phyloP scores from a whole-genome alignment of 2,113 vertebrate species.

The Procapra przewalskii region DNA sequence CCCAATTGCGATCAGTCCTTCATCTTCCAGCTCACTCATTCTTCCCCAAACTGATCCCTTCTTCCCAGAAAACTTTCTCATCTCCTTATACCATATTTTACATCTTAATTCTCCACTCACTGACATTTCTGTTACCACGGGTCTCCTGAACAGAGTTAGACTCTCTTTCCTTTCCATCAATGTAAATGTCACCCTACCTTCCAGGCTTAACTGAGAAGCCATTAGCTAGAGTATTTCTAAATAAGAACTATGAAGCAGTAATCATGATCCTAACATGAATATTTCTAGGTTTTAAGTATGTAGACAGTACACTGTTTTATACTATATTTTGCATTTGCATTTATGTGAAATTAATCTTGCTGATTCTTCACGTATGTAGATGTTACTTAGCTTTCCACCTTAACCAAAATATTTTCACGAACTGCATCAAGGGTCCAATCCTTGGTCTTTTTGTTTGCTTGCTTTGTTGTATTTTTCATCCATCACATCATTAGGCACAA shows the following conservation, averaged over 20 bases:
- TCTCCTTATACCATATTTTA: background rate
- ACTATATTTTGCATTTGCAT: background rate
- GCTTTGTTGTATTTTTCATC: constrained; percentile 12
- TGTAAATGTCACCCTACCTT: background rate
- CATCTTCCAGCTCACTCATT: background rate
- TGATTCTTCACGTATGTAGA: background rate
- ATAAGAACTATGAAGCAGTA: background rate
- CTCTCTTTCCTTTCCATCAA: background rate
- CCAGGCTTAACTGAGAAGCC: background rate
- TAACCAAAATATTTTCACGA: background rate
- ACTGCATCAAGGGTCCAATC: background rate
- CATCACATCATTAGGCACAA: background rate
- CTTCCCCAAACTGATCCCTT: background rate
- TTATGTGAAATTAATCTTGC: background rate
- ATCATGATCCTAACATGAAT: background rate
- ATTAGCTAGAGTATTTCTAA: background rate
- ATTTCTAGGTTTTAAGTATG: background rate
- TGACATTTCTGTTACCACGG: background rate
- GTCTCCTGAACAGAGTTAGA: background rate
- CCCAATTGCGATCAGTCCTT: background rate
- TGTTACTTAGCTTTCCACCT: background rate
- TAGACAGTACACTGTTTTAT: background rate
- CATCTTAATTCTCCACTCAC: background rate
- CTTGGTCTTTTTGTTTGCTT: background rate
- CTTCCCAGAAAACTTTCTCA: background rate